These are phyloP conservation scores for Darevskia mixta DNA, from an alignment of 2,797 vertebrate species.

Conservation along the genomic window DNA sequence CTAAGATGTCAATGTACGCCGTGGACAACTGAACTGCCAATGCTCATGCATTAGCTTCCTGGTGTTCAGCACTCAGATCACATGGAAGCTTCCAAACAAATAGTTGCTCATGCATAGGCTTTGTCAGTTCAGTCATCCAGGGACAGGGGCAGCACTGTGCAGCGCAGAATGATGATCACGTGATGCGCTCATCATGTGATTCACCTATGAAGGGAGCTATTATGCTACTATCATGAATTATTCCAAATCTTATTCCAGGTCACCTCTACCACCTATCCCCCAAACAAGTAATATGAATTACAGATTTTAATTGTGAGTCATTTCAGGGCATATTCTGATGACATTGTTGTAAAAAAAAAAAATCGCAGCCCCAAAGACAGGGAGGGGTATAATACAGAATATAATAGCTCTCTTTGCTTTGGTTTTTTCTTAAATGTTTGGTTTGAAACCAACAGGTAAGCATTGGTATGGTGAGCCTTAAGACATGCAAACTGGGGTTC, in stretches of 20 bases:
- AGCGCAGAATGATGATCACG: not conserved
- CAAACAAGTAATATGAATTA: not conserved
- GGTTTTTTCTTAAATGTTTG: not conserved
- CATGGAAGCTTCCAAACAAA: not conserved
- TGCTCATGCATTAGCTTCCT: not conserved
- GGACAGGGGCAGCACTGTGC: not conserved
- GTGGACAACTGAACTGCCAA: not conserved
- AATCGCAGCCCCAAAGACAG: not conserved
- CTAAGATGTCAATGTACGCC: not conserved
- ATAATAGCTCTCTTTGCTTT: not conserved
- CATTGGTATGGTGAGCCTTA: slow-evolving; percentile 51
- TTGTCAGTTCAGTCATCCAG: not conserved
- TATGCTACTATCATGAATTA: slow-evolving; percentile 1
- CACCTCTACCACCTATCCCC: not conserved
- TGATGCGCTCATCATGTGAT: not conserved
- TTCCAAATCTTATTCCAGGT: slow-evolving; percentile 27
- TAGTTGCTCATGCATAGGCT: not conserved
- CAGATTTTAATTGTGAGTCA: not conserved
- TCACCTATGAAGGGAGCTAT: not conserved
- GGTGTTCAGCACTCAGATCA: not conserved
- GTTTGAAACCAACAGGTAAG: slow-evolving; percentile 30
- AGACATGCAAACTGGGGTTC: slow-evolving; percentile 69
- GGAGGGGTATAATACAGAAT: not conserved
- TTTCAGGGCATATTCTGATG: not conserved
- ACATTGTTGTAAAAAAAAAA: not conserved